A percentile compares a stretch with the other conserved stretches of the same genome.
Evolutionary conservation across 2,888 invertebrate species (phyloP).

Genomic region (Lasioglossum zephyrum): DNA sequence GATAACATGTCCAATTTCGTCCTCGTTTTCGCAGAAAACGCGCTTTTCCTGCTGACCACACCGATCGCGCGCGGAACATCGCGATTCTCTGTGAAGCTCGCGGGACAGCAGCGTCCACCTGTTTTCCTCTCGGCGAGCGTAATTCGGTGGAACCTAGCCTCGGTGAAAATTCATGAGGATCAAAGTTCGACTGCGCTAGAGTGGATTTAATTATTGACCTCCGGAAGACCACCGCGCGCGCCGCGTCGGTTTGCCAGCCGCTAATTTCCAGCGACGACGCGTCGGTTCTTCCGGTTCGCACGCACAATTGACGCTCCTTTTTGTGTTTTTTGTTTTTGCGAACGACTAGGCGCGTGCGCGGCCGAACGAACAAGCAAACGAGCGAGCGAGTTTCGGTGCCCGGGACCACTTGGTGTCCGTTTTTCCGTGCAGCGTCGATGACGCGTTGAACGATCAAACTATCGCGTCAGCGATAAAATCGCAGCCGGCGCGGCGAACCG

Average conservation of each 20-base stretch:
- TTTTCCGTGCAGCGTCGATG: slow-evolving; percentile 5
- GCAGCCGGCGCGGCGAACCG: background rate
- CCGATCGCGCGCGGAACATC: background rate
- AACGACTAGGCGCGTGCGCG: background rate
- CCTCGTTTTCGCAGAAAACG: no score
- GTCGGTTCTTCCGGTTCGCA: slow-evolving; percentile 19
- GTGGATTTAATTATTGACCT: slow-evolving; percentile 68
- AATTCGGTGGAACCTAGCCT: slow-evolving; percentile 39
- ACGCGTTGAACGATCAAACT: slow-evolving; percentile 32
- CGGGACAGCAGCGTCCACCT: background rate
- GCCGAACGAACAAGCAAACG: background rate
- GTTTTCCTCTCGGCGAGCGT: slow-evolving; percentile 46
- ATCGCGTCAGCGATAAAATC: slow-evolving; percentile 23
- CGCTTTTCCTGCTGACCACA: no score
- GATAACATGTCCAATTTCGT: no score
- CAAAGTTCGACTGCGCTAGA: slow-evolving; percentile 48
- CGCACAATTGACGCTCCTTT: background rate
- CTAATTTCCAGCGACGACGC: background rate
- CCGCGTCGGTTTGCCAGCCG: slow-evolving; percentile 4
- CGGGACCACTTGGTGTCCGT: background rate
- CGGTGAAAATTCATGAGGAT: slow-evolving; percentile 65
- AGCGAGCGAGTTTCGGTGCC: background rate
- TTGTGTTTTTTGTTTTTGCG: background rate
- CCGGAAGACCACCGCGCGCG: background rate
- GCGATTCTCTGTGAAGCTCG: background rate